A percentile compares a stretch with the other conserved stretches of the same genome.
Evolutionary conservation across 2,888 invertebrate species (phyloP).

Genomic region (Galerucella pusilla): DNA sequence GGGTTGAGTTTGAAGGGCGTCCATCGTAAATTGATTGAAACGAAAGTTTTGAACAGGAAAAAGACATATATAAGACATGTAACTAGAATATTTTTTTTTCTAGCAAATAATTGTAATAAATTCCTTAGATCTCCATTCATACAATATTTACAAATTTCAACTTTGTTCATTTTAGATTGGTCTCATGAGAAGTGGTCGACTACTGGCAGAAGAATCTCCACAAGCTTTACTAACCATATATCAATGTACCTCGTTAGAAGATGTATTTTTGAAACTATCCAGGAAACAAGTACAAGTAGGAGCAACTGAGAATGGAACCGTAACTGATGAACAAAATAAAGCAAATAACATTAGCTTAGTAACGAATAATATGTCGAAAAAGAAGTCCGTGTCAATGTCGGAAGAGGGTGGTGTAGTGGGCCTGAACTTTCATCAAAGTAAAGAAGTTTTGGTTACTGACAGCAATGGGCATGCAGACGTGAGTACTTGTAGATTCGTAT

Average conservation of each 20-base stretch:
- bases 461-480: constrained; percentile 76
- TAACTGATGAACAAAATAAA: constrained; percentile 70
- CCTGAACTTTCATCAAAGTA: constrained; percentile 90
- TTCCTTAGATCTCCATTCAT: no score
- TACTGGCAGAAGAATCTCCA: constrained; percentile 92
- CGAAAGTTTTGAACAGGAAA: no score
- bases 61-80: no score
- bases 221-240: constrained; percentile 85
- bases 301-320: constrained; percentile 56
- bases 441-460: constrained; percentile 86
- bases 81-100: no score
- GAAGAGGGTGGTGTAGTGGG: constrained; percentile 90
- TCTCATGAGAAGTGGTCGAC: constrained; percentile 90
- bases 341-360: constrained; percentile 84
- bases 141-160: no score
- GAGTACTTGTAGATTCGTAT: constrained; percentile 52
- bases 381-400: constrained; percentile 85
- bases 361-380: constrained; percentile 83
- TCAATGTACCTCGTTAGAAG: constrained; percentile 86
- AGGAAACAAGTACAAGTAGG: constrained; percentile 77
- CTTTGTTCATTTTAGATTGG: constrained; percentile 77
- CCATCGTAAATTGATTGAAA: no score
- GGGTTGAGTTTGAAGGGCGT: no score
- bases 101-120: no score
- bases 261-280: constrained; percentile 91